Percentiles rank a stretch among this genome's conserved stretches.
Evolutionary conservation across 2,888 invertebrate species (phyloP).

Genomic region (Spialia ferax): DNA sequence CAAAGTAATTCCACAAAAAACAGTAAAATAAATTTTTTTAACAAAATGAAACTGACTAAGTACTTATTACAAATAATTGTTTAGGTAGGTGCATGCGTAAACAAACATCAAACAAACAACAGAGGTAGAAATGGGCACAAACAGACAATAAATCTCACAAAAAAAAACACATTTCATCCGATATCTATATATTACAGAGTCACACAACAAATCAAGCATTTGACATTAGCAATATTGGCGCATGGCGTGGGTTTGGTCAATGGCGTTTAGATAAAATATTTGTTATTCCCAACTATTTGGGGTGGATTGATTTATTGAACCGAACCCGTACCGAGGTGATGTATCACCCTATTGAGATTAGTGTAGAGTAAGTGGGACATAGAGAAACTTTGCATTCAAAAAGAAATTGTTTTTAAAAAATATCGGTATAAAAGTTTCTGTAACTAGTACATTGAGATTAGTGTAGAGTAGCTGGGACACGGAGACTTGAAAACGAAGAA

Average conservation of each 20-base stretch:
- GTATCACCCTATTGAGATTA: conserved; percentile 75
- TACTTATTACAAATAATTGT: too few species aligned
- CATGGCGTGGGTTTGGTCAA: conserved; percentile 53
- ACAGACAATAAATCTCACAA: conserved; percentile 22
- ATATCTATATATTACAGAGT: conserved; percentile 26
- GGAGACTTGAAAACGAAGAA: too few species aligned
- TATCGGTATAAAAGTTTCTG: too few species aligned
- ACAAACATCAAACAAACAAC: conserved; percentile 9
- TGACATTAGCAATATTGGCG: conserved; percentile 44
- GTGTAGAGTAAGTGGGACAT: conserved; percentile 54
- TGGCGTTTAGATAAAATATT: conserved; percentile 72
- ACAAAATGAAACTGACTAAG: too few species aligned
- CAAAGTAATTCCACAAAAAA: too few species aligned
- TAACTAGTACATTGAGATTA: too few species aligned
- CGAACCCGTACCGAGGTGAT: conserved; percentile 62
- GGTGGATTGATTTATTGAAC: conserved; percentile 76
- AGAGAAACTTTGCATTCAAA: conserved; percentile 13
- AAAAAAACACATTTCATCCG: conserved; percentile 23
- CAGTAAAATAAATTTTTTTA: too few species aligned
- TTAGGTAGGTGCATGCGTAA: too few species aligned
- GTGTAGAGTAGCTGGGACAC: too few species aligned
- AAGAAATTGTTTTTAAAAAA: too few species aligned
- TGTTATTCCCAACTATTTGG: conserved; percentile 68
- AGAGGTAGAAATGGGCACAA: conserved; percentile 10
- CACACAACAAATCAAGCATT: conserved; percentile 40